Evolutionary conservation across 2,113 vertebrate species (phyloP).

Genomic region (Orycteropus afer): DNA sequence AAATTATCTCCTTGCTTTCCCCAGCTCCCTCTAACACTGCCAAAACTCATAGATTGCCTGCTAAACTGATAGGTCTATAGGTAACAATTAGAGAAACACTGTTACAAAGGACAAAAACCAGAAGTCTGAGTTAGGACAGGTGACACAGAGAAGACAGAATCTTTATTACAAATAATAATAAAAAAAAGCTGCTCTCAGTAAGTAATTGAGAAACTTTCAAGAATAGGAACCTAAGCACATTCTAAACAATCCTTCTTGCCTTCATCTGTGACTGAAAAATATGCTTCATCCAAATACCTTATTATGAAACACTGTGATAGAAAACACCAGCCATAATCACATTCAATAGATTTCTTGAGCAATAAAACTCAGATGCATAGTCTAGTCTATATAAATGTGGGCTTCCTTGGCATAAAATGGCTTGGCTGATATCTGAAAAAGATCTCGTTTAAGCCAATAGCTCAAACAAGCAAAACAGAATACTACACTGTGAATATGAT

Average conservation of each 20-base stretch:
- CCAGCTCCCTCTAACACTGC: conserved; percentile 39
- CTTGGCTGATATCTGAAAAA: conserved; percentile 13
- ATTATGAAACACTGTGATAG: conserved; percentile 51
- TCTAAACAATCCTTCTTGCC: conserved; percentile 26
- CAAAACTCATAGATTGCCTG: not conserved
- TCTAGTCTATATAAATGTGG: conserved; percentile 30
- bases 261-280: conserved; percentile 26
- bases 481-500: not conserved
- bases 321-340: conserved; percentile 36
- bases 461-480: conserved; percentile 21
- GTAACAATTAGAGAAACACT: conserved; percentile 30
- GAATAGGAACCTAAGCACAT: not conserved
- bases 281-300: conserved; percentile 46
- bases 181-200: conserved; percentile 15
- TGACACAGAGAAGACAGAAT: not conserved
- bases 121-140: conserved; percentile 28
- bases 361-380: conserved; percentile 48
- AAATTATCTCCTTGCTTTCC: conserved; percentile 21
- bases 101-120: not conserved
- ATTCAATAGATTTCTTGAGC: not conserved
- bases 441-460: conserved; percentile 2
- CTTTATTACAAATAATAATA: conserved; percentile 10
- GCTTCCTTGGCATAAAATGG: not conserved
- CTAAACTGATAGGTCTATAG: not conserved
- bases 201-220: conserved; percentile 46